phyloP scores from a whole-genome alignment of 2,113 vertebrate species.

The Dissostichus mawsoni region DNA sequence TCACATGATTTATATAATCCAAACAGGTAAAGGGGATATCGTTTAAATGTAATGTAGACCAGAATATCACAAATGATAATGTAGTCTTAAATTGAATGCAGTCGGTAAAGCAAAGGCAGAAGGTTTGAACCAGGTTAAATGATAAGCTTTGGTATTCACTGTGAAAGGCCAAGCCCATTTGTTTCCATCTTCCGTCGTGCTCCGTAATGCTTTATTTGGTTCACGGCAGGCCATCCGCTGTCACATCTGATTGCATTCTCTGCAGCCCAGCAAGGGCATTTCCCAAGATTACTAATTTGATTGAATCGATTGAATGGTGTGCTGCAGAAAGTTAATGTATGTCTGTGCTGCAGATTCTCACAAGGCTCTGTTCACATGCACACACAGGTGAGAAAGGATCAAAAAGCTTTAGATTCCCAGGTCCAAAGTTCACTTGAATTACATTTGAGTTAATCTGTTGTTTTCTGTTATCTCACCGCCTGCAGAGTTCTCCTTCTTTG shows the following conservation, averaged over 20 bases:
- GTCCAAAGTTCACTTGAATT: background rate
- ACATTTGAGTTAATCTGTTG: background rate
- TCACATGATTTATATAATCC: background rate
- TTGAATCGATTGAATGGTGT: slow-evolving; percentile 34
- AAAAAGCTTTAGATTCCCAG: background rate
- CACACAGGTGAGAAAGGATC: background rate
- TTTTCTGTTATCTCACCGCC: slow-evolving; percentile 23
- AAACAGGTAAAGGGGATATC: background rate
- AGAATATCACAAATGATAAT: background rate
- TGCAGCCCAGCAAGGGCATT: slow-evolving; percentile 39
- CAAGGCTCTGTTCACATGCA: background rate
- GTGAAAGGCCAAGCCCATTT: slow-evolving; percentile 17
- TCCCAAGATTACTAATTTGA: slow-evolving; percentile 52
- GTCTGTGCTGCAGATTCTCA: slow-evolving; percentile 17
- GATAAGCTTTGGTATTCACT: background rate
- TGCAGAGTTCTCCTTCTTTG: slow-evolving; percentile 98
- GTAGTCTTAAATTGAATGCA: background rate
- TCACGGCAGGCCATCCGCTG: slow-evolving; percentile 18
- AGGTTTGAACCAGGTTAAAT: background rate
- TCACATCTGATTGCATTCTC: slow-evolving; percentile 53
- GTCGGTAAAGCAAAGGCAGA: slow-evolving; percentile 7
- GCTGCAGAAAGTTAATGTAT: slow-evolving; percentile 24
- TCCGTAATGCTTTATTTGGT: slow-evolving; percentile 46
- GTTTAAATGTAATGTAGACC: background rate
- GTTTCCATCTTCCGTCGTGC: slow-evolving; percentile 35